phyloP scores from a whole-genome alignment of 2,888 invertebrate species.

The Drosophila kokeensis region DNA sequence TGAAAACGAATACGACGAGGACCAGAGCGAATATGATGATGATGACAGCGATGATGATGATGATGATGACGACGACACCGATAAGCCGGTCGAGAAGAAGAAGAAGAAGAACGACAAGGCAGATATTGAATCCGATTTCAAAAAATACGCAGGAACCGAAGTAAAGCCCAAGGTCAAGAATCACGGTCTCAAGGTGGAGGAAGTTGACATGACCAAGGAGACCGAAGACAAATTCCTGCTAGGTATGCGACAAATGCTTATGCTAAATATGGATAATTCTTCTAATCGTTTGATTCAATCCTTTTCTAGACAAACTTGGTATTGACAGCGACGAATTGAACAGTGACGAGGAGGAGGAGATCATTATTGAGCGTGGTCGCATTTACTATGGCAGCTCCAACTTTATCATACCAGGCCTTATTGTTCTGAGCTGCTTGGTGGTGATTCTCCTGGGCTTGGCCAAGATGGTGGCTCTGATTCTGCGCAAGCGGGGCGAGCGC shows the following conservation, averaged over 20 bases:
- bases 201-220: conserved; percentile 81
- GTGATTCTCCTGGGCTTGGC: conserved; percentile 86
- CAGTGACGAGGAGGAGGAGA: conserved; percentile 81
- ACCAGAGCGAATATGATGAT: conserved; percentile 61
- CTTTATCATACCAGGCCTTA: conserved; percentile 87
- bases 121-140: conserved; percentile 18
- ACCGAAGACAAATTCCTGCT: conserved; percentile 80
- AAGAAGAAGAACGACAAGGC: conserved; percentile 52
- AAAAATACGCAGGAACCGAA: conserved; percentile 49
- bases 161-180: conserved; percentile 72
- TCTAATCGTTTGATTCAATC: background rate
- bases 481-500: conserved; percentile 86
- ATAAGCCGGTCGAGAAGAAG: conserved; percentile 55
- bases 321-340: conserved; percentile 72
- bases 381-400: conserved; percentile 85
- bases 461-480: conserved; percentile 86
- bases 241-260: conserved; percentile 63
- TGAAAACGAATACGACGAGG: conserved; percentile 45
- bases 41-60: conserved; percentile 71
- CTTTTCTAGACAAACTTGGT: conserved; percentile 76
- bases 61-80: conserved; percentile 64
- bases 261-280: too few species aligned
- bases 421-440: conserved; percentile 87
- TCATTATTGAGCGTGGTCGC: conserved; percentile 84
- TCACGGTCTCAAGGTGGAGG: conserved; percentile 80